Percentiles rank a stretch among this genome's conserved stretches.
phyloP scores from a whole-genome alignment of 1,140 invertebrate species.

The Hycleus phaleratus region DNA sequence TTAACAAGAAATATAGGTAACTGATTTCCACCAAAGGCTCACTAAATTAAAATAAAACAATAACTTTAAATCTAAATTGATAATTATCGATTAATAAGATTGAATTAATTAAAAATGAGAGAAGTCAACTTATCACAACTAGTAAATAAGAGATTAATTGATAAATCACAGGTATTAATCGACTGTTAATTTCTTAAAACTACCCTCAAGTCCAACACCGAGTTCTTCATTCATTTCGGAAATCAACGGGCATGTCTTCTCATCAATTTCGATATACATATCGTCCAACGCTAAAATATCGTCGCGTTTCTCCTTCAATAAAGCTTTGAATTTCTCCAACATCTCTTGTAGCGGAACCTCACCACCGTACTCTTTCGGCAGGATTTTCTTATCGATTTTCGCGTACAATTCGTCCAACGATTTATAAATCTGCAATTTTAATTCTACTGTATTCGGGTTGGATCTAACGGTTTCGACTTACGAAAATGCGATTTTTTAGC shows the following conservation, averaged over 20 bases:
- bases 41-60: conserved; percentile 5
- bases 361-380: conserved; percentile 82
- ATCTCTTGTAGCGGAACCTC: conserved; percentile 68
- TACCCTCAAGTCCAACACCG: conserved; percentile 60
- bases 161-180: conserved; percentile 48
- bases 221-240: conserved; percentile 57
- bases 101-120: conserved; percentile 1
- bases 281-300: conserved; percentile 65
- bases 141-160: background rate
- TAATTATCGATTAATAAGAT: background rate
- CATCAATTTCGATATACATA: conserved; percentile 65
- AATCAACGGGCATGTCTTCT: conserved; percentile 52
- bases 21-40: conserved; percentile 20
- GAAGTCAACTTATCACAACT: background rate
- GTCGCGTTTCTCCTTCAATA: conserved; percentile 54
- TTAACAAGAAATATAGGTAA: conserved; percentile 13
- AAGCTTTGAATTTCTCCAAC: conserved; percentile 66
- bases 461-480: conserved; percentile 39
- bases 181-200: conserved; percentile 73
- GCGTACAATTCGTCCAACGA: conserved; percentile 59
- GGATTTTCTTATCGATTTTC: conserved; percentile 60
- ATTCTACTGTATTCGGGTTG: no score
- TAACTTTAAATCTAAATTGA: background rate
- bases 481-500: conserved; percentile 64
- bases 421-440: conserved; percentile 55